Conservation (phyloP, 2,797 vertebrate genomes). For the Danio kyathit region DNA sequence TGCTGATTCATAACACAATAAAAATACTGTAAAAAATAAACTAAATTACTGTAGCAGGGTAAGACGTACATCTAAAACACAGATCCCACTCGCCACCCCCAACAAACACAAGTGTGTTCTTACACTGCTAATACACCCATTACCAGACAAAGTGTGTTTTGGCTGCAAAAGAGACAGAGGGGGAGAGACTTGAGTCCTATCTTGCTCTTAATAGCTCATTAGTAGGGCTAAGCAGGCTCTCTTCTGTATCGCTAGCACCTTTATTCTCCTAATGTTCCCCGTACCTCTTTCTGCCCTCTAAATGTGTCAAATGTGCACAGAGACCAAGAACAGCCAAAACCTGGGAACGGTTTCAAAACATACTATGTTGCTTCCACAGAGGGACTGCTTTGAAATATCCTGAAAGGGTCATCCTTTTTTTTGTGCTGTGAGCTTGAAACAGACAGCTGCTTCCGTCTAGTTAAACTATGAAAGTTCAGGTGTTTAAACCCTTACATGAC, state of each 20-base stretch:
- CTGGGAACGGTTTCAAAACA: constrained; percentile 27
- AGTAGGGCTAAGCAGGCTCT: constrained; percentile 60
- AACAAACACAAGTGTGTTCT: neutral
- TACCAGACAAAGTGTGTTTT: constrained; percentile 45
- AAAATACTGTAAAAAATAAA: neutral
- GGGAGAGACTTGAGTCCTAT: constrained; percentile 51
- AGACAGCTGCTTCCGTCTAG: constrained; percentile 22
- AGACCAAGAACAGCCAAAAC: constrained; percentile 21
- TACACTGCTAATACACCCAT: constrained; percentile 23
- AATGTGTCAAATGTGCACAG: constrained; percentile 16
- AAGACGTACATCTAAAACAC: neutral
- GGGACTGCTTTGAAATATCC: constrained; percentile 25
- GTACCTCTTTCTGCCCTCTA: constrained; percentile 60
- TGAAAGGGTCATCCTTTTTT: constrained; percentile 19
- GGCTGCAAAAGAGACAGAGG: constrained; percentile 30
- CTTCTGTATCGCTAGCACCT: constrained; percentile 58
- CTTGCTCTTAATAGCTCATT: constrained; percentile 60
- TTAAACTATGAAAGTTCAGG: constrained; percentile 14
- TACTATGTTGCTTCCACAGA: constrained; percentile 17
- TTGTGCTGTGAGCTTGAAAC: neutral
- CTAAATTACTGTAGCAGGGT: constrained; percentile 3
- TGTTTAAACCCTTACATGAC: neutral
- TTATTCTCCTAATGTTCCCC: constrained; percentile 65
- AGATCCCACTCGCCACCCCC: neutral
- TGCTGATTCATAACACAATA: neutral